phyloP scores from a whole-genome alignment of 2,113 vertebrate species.

The Morone saxatilis region DNA sequence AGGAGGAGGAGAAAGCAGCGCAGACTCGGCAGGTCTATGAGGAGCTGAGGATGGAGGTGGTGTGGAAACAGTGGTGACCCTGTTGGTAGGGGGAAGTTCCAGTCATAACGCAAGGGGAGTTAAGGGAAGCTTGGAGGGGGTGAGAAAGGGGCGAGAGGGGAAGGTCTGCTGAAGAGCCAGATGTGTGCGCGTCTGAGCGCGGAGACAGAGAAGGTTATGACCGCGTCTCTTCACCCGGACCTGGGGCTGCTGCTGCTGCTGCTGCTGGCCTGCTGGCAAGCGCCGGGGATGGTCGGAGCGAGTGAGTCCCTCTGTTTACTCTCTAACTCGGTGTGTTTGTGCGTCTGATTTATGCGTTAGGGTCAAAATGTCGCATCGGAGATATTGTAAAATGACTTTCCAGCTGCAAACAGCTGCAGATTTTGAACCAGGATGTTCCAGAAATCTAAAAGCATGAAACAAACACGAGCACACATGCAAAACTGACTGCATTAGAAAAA shows the following conservation, averaged over 20 bases:
- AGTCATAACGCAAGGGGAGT: constrained; percentile 26
- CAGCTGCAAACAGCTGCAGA: neutral
- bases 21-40: too few relatives aligned
- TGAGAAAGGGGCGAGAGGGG: neutral
- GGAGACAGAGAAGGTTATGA: constrained; percentile 61
- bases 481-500: neutral
- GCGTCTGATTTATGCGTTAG: neutral
- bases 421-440: too few relatives aligned
- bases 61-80: constrained; percentile 48
- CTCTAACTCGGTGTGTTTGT: neutral
- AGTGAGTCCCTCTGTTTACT: constrained; percentile 61
- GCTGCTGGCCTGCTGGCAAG: constrained; percentile 66
- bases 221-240: constrained; percentile 61
- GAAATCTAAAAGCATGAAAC: neutral
- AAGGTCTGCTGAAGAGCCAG: constrained; percentile 29
- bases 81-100: constrained; percentile 30
- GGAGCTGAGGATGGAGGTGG: constrained; percentile 26
- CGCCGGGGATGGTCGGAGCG: constrained; percentile 58
- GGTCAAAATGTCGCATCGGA: neutral
- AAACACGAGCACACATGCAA: neutral
- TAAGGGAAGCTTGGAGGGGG: neutral
- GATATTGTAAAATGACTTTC: neutral
- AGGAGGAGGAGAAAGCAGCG: too few relatives aligned
- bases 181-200: constrained; percentile 11
- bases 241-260: constrained; percentile 66